Percentiles rank a stretch among this genome's conserved stretches.
Conservation (phyloP, 1,140 invertebrate genomes). For the Drosophila fuyamai region DNA sequence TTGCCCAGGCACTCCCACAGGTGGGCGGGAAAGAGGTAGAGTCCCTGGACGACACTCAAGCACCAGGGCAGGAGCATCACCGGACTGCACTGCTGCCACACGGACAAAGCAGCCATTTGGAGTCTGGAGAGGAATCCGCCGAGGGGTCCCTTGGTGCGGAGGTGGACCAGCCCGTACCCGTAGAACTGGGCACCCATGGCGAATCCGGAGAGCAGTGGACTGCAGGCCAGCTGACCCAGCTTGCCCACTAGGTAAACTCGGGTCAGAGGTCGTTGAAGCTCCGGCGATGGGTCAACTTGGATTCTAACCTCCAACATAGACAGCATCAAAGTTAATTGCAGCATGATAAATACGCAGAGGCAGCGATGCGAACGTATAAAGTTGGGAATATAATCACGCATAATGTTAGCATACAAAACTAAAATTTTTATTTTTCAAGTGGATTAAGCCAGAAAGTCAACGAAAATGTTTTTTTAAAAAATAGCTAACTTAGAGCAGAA, state of each 20-base stretch:
- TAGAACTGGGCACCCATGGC: slow-evolving; percentile 41
- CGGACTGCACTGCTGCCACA: slow-evolving; percentile 30
- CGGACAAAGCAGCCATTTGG: slow-evolving; percentile 8
- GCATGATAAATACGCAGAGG: neutral
- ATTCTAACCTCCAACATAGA: slow-evolving; percentile 11
- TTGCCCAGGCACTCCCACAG: neutral
- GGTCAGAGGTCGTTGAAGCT: neutral
- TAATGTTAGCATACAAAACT: neutral
- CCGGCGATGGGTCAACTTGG: slow-evolving; percentile 1
- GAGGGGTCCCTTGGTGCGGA: neutral
- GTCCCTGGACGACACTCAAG: slow-evolving; percentile 14
- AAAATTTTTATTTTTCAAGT: neutral
- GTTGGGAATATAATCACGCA: neutral
- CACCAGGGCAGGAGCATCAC: slow-evolving; percentile 60
- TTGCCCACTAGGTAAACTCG: neutral
- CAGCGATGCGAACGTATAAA: neutral
- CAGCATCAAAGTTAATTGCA: slow-evolving; percentile 17
- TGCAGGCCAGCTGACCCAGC: slow-evolving; percentile 18
- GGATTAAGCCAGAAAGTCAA: neutral
- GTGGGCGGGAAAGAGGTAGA: neutral
- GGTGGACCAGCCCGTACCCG: slow-evolving; percentile 47
- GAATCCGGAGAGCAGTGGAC: slow-evolving; percentile 25
- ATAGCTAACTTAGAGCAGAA: too few species aligned
- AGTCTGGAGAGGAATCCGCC: slow-evolving; percentile 20
- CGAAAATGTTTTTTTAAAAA: neutral